Base-by-base conservation (phyloP, 2,888 invertebrate species). In the Copidosoma aretas region DNA sequence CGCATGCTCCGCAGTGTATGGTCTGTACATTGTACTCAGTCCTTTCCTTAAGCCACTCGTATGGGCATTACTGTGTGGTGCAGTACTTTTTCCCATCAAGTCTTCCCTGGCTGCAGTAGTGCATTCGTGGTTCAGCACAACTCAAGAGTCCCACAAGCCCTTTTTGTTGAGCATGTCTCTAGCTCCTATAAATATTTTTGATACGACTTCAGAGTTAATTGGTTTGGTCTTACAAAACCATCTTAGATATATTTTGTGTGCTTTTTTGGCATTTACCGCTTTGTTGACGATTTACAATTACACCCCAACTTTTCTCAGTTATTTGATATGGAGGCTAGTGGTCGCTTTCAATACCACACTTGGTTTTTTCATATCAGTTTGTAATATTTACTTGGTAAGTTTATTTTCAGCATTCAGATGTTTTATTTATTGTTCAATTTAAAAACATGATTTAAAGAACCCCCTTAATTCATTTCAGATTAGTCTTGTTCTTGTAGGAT, bases 21-120 rank as follows among this genome's bases (percentile, higher is more conserved):
- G 93, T 1, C 87, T 95, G 10, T 95, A 93, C 83, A 88, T 93
- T 72, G 93, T 95, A 74, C 85, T 97, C 41, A 93, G 94, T 77
- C 96, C 97, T 0, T 98, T 97, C 84, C 89, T 98, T 46, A 92
- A 94, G 75, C 97, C 98, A 0, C 84, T 99, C 64, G 88, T 98
- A 75, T 99, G 98, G 98, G 97, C 98, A 0, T 86, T 97, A 67
- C 86, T 99, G 43, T 94, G 97, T 78, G 99, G 99, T n/a, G 96
- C 97, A 0, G 93, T 97, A 51, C 87, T 98, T n/a, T 95, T 97
- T 84, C 98, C 98, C 0, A 92, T 97, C 79, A 98, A 98, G 84
- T 89, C 91, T 71, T 90, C 89, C 66, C 84, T 97, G 56, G 91
- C 95, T 0, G 89, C 90, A 70, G 86, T 89, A 71, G 87, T 95